phyloP scores from a whole-genome alignment of 2,797 vertebrate genomes.

The Macrochelys suwanniensis region DNA sequence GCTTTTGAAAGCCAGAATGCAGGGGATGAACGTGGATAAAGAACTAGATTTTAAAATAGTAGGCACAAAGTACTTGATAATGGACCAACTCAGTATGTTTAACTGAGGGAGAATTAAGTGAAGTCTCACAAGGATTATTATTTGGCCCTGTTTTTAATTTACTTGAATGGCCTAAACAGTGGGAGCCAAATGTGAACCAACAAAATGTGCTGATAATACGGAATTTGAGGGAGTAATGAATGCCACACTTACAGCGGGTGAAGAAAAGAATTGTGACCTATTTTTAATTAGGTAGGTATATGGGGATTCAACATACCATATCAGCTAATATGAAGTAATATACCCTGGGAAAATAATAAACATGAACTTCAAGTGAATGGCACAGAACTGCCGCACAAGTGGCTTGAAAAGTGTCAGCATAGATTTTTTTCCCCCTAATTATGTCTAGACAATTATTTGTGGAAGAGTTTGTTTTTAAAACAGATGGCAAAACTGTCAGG shows the following conservation, averaged over 20 bases:
- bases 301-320: neutral
- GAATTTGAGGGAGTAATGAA: neutral
- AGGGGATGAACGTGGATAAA: neutral
- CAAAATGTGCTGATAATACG: neutral
- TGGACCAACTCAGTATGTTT: neutral
- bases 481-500: neutral
- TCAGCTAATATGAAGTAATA: neutral
- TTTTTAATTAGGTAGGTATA: slow-evolving; percentile 14
- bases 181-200: neutral
- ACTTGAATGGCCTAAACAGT: neutral
- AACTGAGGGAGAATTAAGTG: neutral
- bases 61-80: neutral
- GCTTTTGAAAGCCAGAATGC: neutral
- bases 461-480: neutral
- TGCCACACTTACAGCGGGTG: neutral
- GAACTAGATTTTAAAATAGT: slow-evolving; percentile 23
- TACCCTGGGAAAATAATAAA: neutral
- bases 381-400: neutral
- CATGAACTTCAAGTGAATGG: neutral
- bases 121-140: neutral
- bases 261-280: neutral
- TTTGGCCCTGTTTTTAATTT: neutral
- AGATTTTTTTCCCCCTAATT: neutral
- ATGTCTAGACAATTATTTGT: neutral
- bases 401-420: neutral